These are phyloP conservation scores for Leptinotarsa texana DNA, from an alignment of 1,140 invertebrate genomes.

Conservation along the genomic window DNA sequence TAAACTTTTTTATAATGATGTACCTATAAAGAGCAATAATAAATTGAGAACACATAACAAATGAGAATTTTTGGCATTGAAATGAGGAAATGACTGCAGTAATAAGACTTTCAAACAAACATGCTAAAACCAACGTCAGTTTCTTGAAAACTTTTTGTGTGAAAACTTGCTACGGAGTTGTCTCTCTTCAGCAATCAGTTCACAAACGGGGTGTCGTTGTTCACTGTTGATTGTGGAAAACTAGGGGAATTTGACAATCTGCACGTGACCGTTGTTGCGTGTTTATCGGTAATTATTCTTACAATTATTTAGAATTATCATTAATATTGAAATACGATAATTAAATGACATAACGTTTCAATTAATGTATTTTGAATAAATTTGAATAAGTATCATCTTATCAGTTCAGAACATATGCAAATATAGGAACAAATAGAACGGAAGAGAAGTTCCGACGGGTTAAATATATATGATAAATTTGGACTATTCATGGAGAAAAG, in stretches of 20 bases:
- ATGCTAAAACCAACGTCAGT: neutral
- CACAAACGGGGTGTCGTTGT: conserved; percentile 8
- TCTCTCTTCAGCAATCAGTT: neutral
- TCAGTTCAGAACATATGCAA: no score
- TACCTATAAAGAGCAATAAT: no score
- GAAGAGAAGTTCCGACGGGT: no score
- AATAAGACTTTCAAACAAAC: neutral
- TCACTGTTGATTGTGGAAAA: neutral
- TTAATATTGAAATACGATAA: neutral
- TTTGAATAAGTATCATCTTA: no score
- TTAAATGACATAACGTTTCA: neutral
- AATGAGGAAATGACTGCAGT: no score
- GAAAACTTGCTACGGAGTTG: neutral
- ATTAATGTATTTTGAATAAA: no score
- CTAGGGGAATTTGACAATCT: conserved; percentile 15
- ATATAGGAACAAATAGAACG: no score
- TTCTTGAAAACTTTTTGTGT: neutral
- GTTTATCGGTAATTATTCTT: conserved; percentile 10
- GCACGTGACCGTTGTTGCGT: conserved; percentile 15
- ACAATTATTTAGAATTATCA: conserved; percentile 13
- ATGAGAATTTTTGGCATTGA: no score
- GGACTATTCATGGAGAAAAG: no score
- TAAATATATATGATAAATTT: no score
- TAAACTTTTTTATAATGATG: no score
- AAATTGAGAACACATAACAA: no score